Evolutionary conservation across 2,797 vertebrate species (phyloP).

Genomic region (Aselliscus stoliczkanus): DNA sequence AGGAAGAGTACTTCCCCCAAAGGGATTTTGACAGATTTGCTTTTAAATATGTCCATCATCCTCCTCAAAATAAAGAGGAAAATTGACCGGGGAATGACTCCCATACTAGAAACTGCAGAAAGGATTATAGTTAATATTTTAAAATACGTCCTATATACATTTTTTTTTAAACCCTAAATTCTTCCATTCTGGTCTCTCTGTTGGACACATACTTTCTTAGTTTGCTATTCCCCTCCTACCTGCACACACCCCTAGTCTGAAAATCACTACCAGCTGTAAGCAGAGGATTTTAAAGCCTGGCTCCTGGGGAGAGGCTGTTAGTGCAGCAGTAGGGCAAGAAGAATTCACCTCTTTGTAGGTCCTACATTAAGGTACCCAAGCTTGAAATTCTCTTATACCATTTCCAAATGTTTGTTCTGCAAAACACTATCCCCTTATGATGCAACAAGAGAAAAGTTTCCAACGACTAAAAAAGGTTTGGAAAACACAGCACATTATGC

Average conservation of each 20-base stretch:
- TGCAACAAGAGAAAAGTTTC: background rate
- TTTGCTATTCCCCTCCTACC: background rate
- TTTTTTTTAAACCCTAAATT: background rate
- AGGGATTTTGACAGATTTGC: background rate
- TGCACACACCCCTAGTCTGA: background rate
- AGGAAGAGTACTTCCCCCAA: background rate
- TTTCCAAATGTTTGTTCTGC: conserved; percentile 15
- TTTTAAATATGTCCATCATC: background rate
- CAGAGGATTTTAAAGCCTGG: background rate
- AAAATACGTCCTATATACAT: background rate
- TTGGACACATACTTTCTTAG: background rate
- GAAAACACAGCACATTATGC: background rate
- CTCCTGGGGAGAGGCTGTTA: background rate
- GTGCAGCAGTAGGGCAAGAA: background rate
- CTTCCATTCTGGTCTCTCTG: background rate
- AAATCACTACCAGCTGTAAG: background rate
- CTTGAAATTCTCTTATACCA: background rate
- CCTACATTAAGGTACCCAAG: background rate
- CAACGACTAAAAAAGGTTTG: background rate
- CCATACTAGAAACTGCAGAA: background rate
- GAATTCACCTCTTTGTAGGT: background rate
- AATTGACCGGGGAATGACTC: background rate
- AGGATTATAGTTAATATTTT: background rate
- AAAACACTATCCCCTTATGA: background rate
- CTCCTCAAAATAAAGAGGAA: background rate